phyloP scores from a whole-genome alignment of 2,888 invertebrate genomes.

The Nymphalis urticae region DNA sequence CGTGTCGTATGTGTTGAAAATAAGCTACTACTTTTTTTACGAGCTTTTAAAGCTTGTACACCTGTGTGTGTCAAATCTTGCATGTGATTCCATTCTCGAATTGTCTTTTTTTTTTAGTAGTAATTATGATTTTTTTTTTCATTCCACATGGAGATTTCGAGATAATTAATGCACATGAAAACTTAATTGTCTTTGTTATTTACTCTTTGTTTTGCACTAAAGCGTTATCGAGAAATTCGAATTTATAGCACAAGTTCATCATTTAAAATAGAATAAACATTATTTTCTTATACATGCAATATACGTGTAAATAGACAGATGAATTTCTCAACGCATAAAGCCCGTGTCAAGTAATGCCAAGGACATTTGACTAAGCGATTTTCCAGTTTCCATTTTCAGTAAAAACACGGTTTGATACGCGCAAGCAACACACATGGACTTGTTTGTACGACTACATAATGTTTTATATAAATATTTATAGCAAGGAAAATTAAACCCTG shows the following conservation, averaged over 20 bases:
- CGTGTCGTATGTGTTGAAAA: neutral
- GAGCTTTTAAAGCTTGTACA: too few species aligned
- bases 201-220: too few species aligned
- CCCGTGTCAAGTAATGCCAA: slow-evolving; percentile 62
- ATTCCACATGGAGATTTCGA: too few species aligned
- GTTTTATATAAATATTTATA: neutral
- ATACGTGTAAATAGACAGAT: slow-evolving; percentile 17
- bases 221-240: neutral
- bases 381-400: slow-evolving; percentile 81
- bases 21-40: too few species aligned
- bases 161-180: too few species aligned
- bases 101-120: too few species aligned
- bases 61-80: too few species aligned
- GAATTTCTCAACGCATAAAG: slow-evolving; percentile 39
- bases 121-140: too few species aligned
- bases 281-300: neutral
- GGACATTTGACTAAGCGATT: slow-evolving; percentile 64
- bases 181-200: too few species aligned
- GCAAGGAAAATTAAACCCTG: slow-evolving; percentile 17
- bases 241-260: neutral
- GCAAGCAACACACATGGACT: slow-evolving; percentile 49
- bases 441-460: neutral
- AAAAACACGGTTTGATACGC: slow-evolving; percentile 66
- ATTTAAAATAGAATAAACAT: neutral
- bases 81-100: too few species aligned